A percentile compares a stretch with the other conserved stretches of the same genome.
Evolutionary conservation across 2,888 invertebrate species (phyloP).

Genomic region (Drosophila acutilabella): DNA sequence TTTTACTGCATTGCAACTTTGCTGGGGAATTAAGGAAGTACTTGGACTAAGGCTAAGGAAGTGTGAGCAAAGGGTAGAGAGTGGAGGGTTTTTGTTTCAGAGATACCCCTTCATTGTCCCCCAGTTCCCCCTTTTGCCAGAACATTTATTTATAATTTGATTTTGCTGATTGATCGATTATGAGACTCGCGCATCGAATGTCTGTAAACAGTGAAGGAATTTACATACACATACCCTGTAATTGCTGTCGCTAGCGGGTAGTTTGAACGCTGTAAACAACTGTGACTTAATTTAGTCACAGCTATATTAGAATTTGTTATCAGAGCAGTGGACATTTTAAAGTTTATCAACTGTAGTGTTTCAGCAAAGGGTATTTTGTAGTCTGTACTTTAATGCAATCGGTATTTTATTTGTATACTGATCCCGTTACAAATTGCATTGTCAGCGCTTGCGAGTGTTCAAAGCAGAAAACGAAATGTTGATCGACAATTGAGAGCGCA

Average conservation of each 20-base stretch:
- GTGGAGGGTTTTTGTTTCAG: background rate
- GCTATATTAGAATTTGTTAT: too few species aligned
- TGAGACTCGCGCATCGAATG: background rate
- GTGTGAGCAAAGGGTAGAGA: background rate
- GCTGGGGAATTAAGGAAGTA: slow-evolving; percentile 18
- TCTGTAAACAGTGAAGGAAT: background rate
- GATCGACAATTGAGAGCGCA: too few species aligned
- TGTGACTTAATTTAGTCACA: too few species aligned
- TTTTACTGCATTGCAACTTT: slow-evolving; percentile 34
- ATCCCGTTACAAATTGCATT: background rate
- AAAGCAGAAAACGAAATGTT: background rate
- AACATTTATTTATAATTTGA: slow-evolving; percentile 34
- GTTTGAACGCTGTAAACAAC: background rate
- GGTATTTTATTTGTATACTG: background rate
- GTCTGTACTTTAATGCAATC: background rate
- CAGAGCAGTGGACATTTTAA: too few species aligned
- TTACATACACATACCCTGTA: background rate
- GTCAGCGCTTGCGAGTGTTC: background rate
- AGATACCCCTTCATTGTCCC: background rate
- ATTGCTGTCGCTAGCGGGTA: too few species aligned
- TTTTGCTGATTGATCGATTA: slow-evolving; percentile 41
- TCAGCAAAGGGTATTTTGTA: background rate
- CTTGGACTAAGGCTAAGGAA: background rate
- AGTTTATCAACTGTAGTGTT: too few species aligned
- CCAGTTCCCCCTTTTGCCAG: background rate